phyloP scores from a whole-genome alignment of 2,113 vertebrate species.

The Synchiropus splendidus region DNA sequence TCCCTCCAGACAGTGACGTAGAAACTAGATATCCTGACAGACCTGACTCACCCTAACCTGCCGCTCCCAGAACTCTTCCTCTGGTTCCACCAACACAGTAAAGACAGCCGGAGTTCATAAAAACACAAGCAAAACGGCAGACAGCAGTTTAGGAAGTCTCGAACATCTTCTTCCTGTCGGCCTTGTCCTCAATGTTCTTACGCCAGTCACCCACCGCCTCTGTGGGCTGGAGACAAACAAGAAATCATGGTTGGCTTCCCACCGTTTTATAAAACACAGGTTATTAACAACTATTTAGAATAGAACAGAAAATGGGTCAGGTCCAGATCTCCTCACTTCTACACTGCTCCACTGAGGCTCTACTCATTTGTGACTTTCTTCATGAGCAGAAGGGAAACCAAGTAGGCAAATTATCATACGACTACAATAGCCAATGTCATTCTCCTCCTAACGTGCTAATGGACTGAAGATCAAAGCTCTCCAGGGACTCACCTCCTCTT shows the following conservation, averaged over 20 bases:
- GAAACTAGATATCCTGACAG: constrained; percentile 4
- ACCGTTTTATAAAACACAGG: too few species aligned
- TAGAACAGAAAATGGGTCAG: too few species aligned
- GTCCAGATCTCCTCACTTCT: too few species aligned
- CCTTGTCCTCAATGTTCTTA: constrained; percentile 94
- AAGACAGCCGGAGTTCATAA: constrained; percentile 33
- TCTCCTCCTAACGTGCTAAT: too few species aligned
- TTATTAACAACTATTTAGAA: too few species aligned
- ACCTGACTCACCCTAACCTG: constrained; percentile 5
- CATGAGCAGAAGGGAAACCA: too few species aligned
- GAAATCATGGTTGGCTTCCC: too few species aligned
- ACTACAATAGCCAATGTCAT: too few species aligned
- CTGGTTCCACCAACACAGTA: constrained; percentile 9
- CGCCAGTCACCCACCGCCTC: constrained; percentile 88
- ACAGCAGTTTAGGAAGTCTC: constrained; percentile 66
- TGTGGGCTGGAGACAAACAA: constrained; percentile 7
- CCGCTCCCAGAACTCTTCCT: neutral
- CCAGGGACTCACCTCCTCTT: constrained; percentile 72
- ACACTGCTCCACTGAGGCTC: too few species aligned
- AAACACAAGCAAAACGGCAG: constrained; percentile 11
- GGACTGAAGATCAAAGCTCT: too few species aligned
- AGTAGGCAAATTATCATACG: too few species aligned
- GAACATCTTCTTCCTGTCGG: constrained; percentile 98
- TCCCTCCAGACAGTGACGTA: constrained; percentile 15
- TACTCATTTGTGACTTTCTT: too few species aligned